A percentile compares a stretch with the other conserved stretches of the same genome.
Conservation (phyloP, 1,140 invertebrate genomes). For the Trichogramma pretiosum region DNA sequence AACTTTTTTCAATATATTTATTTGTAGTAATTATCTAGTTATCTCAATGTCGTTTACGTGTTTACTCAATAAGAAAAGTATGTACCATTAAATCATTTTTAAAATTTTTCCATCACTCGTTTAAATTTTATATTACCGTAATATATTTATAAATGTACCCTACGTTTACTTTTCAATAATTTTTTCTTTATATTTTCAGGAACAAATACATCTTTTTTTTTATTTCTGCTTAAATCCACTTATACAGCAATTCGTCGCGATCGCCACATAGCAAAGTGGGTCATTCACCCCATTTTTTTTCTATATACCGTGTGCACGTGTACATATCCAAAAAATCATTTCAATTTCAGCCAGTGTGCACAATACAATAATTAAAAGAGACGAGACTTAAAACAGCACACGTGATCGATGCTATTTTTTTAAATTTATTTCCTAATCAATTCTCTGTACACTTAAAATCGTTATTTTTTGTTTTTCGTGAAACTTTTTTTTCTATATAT, state of each 20-base stretch:
- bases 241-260: conserved; percentile 44
- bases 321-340: too few species aligned
- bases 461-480: too few species aligned
- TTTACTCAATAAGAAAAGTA: conserved; percentile 45
- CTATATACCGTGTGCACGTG: too few species aligned
- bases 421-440: conserved; percentile 10
- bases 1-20: too few species aligned
- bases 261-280: conserved; percentile 37
- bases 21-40: conserved; percentile 39
- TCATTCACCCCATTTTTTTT: too few species aligned
- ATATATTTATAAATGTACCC: too few species aligned
- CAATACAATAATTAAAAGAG: conserved; percentile 12
- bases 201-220: conserved; percentile 36
- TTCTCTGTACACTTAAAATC: conserved; percentile 19
- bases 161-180: conserved; percentile 38
- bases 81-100: conserved; percentile 43
- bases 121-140: too few species aligned
- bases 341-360: too few species aligned
- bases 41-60: conserved; percentile 32
- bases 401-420: too few species aligned
- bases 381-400: too few species aligned
- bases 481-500: too few species aligned
- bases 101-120: conserved; percentile 31
- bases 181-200: conserved; percentile 35
- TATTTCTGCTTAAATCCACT: conserved; percentile 39